These are phyloP conservation scores for Leucosticte australis DNA, from an alignment of 2,113 vertebrate genomes.

Conservation along the genomic window DNA sequence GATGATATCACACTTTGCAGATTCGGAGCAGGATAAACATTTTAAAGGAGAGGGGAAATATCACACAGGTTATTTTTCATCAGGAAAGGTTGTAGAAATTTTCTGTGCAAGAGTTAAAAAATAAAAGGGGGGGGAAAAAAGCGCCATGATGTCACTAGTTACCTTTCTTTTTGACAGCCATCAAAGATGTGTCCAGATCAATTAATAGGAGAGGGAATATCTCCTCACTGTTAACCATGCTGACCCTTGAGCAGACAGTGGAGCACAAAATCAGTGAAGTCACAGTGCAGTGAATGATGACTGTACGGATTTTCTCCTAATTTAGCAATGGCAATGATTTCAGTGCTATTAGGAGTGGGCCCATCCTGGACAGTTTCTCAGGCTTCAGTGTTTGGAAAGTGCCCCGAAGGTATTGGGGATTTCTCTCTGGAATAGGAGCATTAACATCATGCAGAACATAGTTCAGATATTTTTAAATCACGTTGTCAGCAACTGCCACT, in stretches of 20 bases:
- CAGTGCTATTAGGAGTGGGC: background rate
- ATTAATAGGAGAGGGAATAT: background rate
- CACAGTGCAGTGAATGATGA: background rate
- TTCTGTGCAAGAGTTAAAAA: background rate
- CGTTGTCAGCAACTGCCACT: background rate
- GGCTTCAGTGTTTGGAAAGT: background rate
- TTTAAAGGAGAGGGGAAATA: constrained; percentile 28
- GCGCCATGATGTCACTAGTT: background rate
- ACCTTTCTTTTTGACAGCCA: background rate
- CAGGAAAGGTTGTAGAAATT: background rate
- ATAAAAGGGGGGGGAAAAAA: background rate
- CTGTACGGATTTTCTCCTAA: background rate
- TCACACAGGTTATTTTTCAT: background rate
- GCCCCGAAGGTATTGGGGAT: background rate
- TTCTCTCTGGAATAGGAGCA: background rate
- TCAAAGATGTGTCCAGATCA: background rate
- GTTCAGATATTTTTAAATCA: constrained; percentile 25
- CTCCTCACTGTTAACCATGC: rapidly evolving
- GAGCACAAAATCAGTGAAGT: constrained; percentile 1
- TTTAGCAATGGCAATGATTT: background rate
- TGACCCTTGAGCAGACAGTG: background rate
- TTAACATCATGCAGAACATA: background rate
- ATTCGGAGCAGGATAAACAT: constrained; percentile 5
- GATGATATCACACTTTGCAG: background rate
- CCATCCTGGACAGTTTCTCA: background rate